Conservation (phyloP, 2,113 vertebrate genomes). For the Neofelis nebulosa region DNA sequence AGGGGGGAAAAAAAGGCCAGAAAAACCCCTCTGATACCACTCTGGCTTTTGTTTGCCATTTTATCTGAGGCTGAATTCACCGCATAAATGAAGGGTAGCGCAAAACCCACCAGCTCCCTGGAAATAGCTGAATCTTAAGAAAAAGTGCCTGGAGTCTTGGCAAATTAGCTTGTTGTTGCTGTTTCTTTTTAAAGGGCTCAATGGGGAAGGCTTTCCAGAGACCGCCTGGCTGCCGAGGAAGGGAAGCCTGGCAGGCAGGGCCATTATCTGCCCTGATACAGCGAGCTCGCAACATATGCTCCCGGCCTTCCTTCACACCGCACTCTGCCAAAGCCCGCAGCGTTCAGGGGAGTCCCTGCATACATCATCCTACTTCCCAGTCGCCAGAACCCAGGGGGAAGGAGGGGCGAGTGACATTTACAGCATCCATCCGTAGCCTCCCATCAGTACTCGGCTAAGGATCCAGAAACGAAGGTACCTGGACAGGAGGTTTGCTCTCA, state of each 20-base stretch:
- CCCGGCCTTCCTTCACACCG: not conserved
- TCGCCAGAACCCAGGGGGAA: not conserved
- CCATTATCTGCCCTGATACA: not conserved
- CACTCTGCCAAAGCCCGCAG: not conserved
- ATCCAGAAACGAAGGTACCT: not conserved
- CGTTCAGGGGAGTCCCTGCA: accelerated
- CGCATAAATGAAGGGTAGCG: not conserved
- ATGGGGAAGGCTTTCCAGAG: not conserved
- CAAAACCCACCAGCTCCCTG: not conserved
- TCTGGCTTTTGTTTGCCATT: not conserved
- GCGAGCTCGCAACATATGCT: not conserved
- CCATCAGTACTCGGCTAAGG: not conserved
- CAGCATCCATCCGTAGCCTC: not conserved
- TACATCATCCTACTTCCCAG: not conserved
- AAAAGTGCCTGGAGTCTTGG: not conserved
- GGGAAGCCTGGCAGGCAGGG: not conserved
- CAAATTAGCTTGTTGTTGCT: not conserved
- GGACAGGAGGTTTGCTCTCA: not conserved
- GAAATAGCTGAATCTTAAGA: slow-evolving; percentile 2
- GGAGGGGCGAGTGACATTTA: accelerated
- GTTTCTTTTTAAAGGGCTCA: not conserved
- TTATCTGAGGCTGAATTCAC: not conserved
- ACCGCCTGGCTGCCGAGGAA: not conserved
- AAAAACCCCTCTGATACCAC: not conserved
- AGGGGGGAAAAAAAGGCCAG: not conserved